phyloP scores from a whole-genome alignment of 2,797 vertebrate species.

The Betta splendens region DNA sequence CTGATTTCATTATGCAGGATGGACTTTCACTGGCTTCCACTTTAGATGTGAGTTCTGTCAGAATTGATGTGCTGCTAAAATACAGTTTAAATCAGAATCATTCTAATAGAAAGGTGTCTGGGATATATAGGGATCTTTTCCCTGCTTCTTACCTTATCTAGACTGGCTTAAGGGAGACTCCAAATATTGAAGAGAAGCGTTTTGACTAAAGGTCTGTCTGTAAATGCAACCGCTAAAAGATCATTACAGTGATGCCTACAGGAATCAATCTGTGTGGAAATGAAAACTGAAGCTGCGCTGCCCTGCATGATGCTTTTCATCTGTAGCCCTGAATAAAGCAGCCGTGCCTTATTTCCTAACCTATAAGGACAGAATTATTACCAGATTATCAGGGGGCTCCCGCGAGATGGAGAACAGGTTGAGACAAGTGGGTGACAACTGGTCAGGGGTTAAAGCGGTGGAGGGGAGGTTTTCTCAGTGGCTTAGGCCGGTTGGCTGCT shows the following conservation, averaged over 20 bases:
- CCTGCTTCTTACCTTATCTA: neutral
- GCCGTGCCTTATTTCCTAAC: no score
- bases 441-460: conserved; percentile 70
- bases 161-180: neutral
- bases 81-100: conserved; percentile 30
- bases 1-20: conserved; percentile 29
- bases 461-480: conserved; percentile 41
- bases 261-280: neutral
- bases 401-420: neutral
- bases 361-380: no score
- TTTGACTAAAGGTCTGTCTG: neutral
- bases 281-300: neutral
- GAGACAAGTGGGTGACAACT: conserved; percentile 14
- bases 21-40: conserved; percentile 17
- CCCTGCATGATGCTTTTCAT: neutral
- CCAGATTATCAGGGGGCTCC: no score
- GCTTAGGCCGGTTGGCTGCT: conserved; percentile 27
- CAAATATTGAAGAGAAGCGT: conserved; percentile 4
- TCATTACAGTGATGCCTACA: neutral
- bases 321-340: no score
- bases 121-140: conserved; percentile 8
- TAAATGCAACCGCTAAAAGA: neutral
- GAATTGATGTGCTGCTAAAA: conserved; percentile 32
- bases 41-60: conserved; percentile 11
- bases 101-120: conserved; percentile 26